These are phyloP conservation scores for Lacerta bilineata DNA, from an alignment of 2,797 vertebrate genomes.

Conservation along the genomic window DNA sequence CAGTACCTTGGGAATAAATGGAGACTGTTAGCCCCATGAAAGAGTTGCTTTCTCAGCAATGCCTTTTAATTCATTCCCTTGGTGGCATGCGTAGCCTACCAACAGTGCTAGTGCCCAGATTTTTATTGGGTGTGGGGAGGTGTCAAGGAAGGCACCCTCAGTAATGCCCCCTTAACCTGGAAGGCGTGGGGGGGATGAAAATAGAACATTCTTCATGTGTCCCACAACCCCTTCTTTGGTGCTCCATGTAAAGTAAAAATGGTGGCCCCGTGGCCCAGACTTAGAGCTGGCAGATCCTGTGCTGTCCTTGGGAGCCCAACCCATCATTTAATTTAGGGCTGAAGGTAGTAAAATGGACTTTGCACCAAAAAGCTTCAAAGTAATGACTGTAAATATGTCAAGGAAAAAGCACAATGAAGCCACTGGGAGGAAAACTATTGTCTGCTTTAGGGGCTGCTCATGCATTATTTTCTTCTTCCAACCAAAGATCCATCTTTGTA, in stretches of 20 bases:
- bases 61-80: neutral
- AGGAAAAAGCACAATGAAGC: neutral
- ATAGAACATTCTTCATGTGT: neutral
- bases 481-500: neutral
- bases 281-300: neutral
- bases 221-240: too few species aligned
- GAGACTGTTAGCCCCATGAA: neutral
- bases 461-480: neutral
- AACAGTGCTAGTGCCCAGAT: neutral
- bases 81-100: neutral
- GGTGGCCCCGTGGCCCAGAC: too few species aligned
- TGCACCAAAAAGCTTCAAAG: neutral
- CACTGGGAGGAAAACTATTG: too few species aligned
- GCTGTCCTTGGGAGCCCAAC: too few species aligned
- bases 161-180: neutral
- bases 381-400: neutral
- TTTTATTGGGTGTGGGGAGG: neutral
- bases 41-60: neutral
- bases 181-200: neutral
- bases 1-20: neutral
- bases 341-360: neutral
- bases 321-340: neutral
- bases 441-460: neutral
- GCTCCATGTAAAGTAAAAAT: neutral
- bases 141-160: neutral